Evolutionary conservation across 2,797 vertebrate genomes (phyloP).

Genomic region (Gymnothorax reevesii): DNA sequence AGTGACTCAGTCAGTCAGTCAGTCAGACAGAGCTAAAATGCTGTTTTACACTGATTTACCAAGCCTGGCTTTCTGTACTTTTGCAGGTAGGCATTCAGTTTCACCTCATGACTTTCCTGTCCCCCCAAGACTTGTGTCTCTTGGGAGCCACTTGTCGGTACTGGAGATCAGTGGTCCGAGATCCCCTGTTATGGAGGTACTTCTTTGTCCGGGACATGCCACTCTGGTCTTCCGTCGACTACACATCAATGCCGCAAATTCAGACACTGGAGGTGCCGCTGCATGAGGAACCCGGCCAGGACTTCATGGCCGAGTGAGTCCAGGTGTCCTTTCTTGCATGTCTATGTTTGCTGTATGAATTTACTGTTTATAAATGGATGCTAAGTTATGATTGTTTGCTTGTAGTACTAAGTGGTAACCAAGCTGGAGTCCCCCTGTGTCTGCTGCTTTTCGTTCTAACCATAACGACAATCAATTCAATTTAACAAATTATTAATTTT

Average conservation of each 20-base stretch:
- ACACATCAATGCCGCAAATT: conserved; percentile 80
- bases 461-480: no score
- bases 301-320: conserved; percentile 90
- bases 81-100: conserved; percentile 84
- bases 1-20: no score
- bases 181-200: conserved; percentile 88
- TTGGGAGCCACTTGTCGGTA: conserved; percentile 83
- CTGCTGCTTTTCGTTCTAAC: no score
- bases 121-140: conserved; percentile 81
- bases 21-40: no score
- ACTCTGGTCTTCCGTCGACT: conserved; percentile 84
- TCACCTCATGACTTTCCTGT: conserved; percentile 84
- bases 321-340: neutral
- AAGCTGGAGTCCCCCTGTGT: no score
- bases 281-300: conserved; percentile 55
- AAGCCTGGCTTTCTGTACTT: conserved; percentile 12
- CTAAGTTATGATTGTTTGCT: neutral
- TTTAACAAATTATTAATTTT: no score
- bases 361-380: neutral
- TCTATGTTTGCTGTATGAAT: conserved; percentile 50
- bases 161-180: conserved; percentile 82
- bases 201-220: conserved; percentile 85
- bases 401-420: neutral
- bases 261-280: conserved; percentile 70
- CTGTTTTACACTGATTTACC: neutral